A percentile compares a stretch with the other conserved stretches of the same genome.
Evolutionary conservation across 2,113 vertebrate genomes (phyloP).

Genomic region (Semnopithecus entellus): DNA sequence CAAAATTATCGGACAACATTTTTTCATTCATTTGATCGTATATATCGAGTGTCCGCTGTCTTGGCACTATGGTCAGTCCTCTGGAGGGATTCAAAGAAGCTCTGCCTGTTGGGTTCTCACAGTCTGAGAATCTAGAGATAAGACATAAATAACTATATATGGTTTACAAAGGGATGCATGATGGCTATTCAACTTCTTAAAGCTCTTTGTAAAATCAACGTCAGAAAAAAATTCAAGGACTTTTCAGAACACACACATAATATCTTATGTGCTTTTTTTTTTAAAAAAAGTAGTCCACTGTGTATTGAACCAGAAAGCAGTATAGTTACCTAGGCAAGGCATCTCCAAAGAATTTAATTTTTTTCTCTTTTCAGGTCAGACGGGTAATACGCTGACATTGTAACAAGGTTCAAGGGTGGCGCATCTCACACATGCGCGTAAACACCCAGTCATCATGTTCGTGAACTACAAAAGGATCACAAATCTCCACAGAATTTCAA

Average conservation of each 20-base stretch:
- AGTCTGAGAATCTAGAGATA: background rate
- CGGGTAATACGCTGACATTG: too few relatives aligned
- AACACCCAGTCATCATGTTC: too few relatives aligned
- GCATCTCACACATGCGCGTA: too few relatives aligned
- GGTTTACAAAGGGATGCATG: background rate
- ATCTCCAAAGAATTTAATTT: background rate
- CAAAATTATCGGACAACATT: background rate
- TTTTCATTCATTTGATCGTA: background rate
- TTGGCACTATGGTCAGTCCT: background rate
- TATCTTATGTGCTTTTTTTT: background rate
- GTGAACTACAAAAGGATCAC: too few relatives aligned
- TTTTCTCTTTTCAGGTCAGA: too few relatives aligned
- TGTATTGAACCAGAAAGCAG: background rate
- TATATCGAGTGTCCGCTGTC: background rate
- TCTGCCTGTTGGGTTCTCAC: background rate
- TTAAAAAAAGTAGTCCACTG: background rate
- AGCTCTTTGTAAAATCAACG: background rate
- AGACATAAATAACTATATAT: background rate
- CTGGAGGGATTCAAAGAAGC: background rate
- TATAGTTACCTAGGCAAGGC: background rate
- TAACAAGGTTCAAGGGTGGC: too few relatives aligned
- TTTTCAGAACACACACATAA: background rate
- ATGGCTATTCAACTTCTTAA: constrained; percentile 22
- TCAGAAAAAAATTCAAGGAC: background rate
- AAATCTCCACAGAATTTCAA: constrained; percentile 21